A percentile compares a stretch with the other conserved stretches of the same genome.
phyloP scores from a whole-genome alignment of 2,888 invertebrate genomes.

The Hyposoter didymator region DNA sequence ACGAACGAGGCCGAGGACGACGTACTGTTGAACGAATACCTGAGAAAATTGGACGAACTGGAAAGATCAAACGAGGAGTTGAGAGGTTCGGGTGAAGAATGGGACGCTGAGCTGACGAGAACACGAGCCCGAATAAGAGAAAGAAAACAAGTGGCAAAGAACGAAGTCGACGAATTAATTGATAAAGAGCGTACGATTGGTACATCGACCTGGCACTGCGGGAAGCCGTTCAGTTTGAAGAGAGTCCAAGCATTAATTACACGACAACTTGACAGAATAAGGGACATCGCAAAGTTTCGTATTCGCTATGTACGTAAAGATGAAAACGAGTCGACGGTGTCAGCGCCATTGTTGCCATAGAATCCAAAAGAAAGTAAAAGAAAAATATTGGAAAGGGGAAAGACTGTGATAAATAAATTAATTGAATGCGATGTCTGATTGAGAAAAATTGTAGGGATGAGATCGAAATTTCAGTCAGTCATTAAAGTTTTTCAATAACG shows the following conservation, averaged over 20 bases:
- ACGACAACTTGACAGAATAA: slow-evolving; percentile 66
- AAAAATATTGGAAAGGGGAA: not conserved
- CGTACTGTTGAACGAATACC: slow-evolving; percentile 62
- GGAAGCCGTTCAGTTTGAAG: slow-evolving; percentile 57
- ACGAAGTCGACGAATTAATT: slow-evolving; percentile 51
- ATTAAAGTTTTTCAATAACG: not conserved
- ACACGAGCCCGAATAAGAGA: slow-evolving; percentile 53
- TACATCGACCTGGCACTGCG: slow-evolving; percentile 43
- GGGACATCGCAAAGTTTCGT: slow-evolving; percentile 68
- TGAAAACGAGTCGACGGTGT: slow-evolving; percentile 52
- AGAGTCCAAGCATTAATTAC: slow-evolving; percentile 61
- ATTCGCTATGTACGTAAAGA: slow-evolving; percentile 68
- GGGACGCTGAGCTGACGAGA: slow-evolving; percentile 60
- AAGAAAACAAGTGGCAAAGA: slow-evolving; percentile 52
- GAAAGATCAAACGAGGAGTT: slow-evolving; percentile 61
- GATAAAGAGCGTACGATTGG: slow-evolving; percentile 55
- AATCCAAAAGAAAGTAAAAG: slow-evolving; percentile 1
- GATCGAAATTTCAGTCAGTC: not conserved
- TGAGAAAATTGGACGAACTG: slow-evolving; percentile 60
- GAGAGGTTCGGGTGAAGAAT: slow-evolving; percentile 56
- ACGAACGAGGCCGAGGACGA: slow-evolving; percentile 63
- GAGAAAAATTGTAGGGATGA: not conserved
- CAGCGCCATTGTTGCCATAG: slow-evolving; percentile 55
- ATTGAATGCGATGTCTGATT: slow-evolving; percentile 9
- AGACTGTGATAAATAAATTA: slow-evolving; percentile 14